phyloP scores from a whole-genome alignment of 1,140 invertebrate species.

The Orussus abietinus region DNA sequence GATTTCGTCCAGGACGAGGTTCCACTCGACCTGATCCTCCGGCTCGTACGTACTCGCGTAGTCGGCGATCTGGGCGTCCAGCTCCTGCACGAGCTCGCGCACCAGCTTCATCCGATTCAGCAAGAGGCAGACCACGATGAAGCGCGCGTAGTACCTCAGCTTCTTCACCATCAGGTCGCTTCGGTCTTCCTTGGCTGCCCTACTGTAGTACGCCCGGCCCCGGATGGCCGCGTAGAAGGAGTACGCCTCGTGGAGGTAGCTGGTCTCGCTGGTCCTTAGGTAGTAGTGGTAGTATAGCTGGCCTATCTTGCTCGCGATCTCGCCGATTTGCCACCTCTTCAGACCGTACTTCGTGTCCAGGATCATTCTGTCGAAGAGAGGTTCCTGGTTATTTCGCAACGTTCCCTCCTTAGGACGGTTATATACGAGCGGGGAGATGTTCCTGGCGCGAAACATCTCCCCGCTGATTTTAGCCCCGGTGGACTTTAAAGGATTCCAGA shows the following conservation, averaged over 20 bases:
- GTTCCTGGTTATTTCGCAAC: too few species aligned
- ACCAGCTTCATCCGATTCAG: conserved; percentile 94
- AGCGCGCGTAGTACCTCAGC: conserved; percentile 91
- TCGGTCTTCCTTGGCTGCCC: conserved; percentile 89
- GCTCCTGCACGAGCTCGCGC: conserved; percentile 84
- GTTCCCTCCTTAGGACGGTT: too few species aligned
- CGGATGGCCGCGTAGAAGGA: conserved; percentile 96
- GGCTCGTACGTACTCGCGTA: conserved; percentile 94
- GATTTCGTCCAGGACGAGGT: conserved; percentile 89
- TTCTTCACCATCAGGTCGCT: conserved; percentile 98
- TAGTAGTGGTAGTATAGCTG: conserved; percentile 99
- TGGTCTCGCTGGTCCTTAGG: conserved; percentile 91
- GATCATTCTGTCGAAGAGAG: conserved; percentile 62
- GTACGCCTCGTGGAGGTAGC: conserved; percentile 93
- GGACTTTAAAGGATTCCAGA: too few species aligned
- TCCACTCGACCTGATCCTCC: conserved; percentile 96
- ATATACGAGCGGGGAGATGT: too few species aligned
- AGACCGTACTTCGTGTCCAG: conserved; percentile 92
- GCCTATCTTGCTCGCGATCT: conserved; percentile 98
- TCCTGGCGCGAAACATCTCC: too few species aligned
- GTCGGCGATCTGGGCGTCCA: conserved; percentile 88
- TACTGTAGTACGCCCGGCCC: conserved; percentile 89
- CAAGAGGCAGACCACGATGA: conserved; percentile 93
- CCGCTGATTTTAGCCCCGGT: too few species aligned
- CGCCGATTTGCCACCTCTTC: conserved; percentile 97